Evolutionary conservation across 2,113 vertebrate species (phyloP).

Genomic region (Alosa alosa): DNA sequence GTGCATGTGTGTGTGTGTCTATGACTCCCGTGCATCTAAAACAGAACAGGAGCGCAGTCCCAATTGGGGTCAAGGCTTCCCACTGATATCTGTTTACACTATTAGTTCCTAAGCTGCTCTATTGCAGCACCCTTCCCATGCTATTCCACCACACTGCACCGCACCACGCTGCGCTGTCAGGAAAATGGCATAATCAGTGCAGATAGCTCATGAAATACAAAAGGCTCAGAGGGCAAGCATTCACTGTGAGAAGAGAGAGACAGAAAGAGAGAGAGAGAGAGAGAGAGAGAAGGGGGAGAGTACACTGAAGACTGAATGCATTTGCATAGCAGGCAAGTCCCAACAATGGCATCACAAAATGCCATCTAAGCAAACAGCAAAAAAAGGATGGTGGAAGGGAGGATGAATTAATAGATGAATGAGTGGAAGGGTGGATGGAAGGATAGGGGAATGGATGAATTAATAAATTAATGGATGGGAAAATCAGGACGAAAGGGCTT

Average conservation of each 20-base stretch:
- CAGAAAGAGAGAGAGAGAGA: background rate
- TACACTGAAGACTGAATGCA: background rate
- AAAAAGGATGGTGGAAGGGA: too few species aligned
- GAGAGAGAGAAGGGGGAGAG: conserved; percentile 1
- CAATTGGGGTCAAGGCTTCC: background rate
- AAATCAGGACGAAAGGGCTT: background rate
- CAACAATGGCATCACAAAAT: background rate
- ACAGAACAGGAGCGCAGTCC: background rate
- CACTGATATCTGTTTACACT: background rate
- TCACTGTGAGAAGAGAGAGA: too few species aligned
- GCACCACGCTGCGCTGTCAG: background rate
- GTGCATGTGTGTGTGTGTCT: background rate
- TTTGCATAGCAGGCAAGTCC: too few species aligned
- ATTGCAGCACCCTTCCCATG: background rate
- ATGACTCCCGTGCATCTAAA: background rate
- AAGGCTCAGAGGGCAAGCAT: background rate
- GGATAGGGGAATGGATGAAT: background rate
- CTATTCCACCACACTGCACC: background rate
- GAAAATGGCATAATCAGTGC: background rate
- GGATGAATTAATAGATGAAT: background rate
- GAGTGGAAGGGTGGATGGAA: background rate
- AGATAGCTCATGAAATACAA: background rate
- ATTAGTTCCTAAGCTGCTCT: background rate
- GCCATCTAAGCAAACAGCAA: too few species aligned
- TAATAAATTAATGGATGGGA: background rate